Evolutionary conservation across 2,797 vertebrate genomes (phyloP).

Genomic region (Sitta carolinensis): DNA sequence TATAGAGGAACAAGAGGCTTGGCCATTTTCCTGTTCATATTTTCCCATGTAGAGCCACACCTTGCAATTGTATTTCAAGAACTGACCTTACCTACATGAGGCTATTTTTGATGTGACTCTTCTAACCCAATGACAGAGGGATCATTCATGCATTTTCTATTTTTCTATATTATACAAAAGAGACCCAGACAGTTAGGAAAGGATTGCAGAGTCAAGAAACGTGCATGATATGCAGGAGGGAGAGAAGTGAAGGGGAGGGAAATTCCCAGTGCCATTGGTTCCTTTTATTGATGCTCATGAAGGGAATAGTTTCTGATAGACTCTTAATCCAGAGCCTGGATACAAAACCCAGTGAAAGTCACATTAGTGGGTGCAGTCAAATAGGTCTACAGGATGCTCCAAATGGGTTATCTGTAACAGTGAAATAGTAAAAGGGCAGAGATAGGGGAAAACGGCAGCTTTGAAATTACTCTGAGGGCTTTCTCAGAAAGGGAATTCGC

Average conservation of each 20-base stretch:
- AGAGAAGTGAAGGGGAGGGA: not conserved
- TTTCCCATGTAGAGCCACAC: not conserved
- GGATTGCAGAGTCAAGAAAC: not conserved
- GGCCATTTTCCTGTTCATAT: not conserved
- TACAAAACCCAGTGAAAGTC: not conserved
- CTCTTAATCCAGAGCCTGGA: not conserved
- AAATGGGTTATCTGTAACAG: conserved; percentile 12
- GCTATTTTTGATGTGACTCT: not conserved
- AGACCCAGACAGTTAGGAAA: not conserved
- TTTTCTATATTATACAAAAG: not conserved
- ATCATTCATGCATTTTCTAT: not conserved
- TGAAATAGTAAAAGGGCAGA: conserved; percentile 17
- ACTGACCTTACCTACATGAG: not conserved
- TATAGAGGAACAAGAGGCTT: not conserved
- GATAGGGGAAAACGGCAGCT: conserved; percentile 37
- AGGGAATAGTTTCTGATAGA: not conserved
- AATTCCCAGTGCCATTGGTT: not conserved
- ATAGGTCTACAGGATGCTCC: conserved; percentile 13
- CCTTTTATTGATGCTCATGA: not conserved
- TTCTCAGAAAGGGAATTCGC: not conserved
- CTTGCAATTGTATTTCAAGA: not conserved
- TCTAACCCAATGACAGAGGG: not conserved
- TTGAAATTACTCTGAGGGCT: conserved; percentile 40
- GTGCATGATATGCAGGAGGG: not conserved
- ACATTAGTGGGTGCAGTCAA: not conserved